A percentile compares a stretch with the other conserved stretches of the same genome.
These are phyloP conservation scores for Drosophila prostipennis DNA, from an alignment of 2,888 invertebrate species.

Conservation along the genomic window DNA sequence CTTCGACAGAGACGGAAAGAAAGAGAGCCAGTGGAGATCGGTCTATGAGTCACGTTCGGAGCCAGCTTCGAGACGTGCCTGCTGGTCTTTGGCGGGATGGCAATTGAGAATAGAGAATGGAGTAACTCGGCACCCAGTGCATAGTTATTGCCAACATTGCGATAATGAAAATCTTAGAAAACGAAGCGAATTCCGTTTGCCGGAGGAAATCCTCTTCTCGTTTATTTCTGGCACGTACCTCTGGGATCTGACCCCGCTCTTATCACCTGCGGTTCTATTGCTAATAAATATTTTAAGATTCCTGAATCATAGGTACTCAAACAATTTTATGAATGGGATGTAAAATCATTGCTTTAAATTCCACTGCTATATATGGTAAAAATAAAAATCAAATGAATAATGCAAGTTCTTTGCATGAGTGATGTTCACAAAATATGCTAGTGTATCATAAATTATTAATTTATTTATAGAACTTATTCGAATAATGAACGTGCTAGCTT, in stretches of 20 bases:
- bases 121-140: conserved; percentile 10
- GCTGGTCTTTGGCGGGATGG: conserved; percentile 13
- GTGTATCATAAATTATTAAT: background rate
- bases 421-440: background rate
- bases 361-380: too few relatives aligned
- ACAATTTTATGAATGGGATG: too few relatives aligned
- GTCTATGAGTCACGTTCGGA: conserved; percentile 36
- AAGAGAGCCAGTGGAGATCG: conserved; percentile 10
- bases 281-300: background rate
- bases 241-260: conserved; percentile 1
- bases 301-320: background rate
- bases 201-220: conserved; percentile 26
- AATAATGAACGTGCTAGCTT: background rate
- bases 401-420: background rate
- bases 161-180: conserved; percentile 40
- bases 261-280: conserved; percentile 21
- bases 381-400: background rate
- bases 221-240: conserved; percentile 25
- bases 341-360: too few relatives aligned
- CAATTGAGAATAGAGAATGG: conserved; percentile 23
- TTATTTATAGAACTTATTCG: background rate
- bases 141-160: conserved; percentile 6
- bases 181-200: conserved; percentile 27
- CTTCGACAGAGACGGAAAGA: conserved; percentile 9
- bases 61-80: conserved; percentile 35